Percentiles rank a stretch among this genome's conserved stretches.
Evolutionary conservation across 1,140 invertebrate genomes (phyloP).

Genomic region (Scaptomyza montana): DNA sequence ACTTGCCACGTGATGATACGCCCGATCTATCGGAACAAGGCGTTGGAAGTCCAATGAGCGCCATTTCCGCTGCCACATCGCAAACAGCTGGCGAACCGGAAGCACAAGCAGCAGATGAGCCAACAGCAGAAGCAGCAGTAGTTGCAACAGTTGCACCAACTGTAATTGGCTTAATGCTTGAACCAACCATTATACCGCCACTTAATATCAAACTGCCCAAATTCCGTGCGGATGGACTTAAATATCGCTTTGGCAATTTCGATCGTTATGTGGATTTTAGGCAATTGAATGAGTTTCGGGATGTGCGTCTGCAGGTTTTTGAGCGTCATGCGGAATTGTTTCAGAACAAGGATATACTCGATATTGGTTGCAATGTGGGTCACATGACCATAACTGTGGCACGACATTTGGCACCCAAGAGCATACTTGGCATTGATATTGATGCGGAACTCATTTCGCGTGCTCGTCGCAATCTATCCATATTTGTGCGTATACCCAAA

Average conservation of each 20-base stretch:
- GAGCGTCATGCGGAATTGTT: slow-evolving; percentile 92
- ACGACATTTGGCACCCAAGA: slow-evolving; percentile 91
- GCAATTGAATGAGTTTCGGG: slow-evolving; percentile 91
- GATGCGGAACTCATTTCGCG: slow-evolving; percentile 92
- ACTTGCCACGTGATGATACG: slow-evolving; percentile 73
- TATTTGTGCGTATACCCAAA: slow-evolving; percentile 77
- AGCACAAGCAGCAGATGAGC: slow-evolving; percentile 39
- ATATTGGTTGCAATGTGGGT: slow-evolving; percentile 99
- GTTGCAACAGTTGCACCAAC: not conserved
- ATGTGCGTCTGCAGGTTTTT: slow-evolving; percentile 92
- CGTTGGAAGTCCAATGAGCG: slow-evolving; percentile 71
- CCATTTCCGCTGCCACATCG: slow-evolving; percentile 72
- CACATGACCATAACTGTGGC: slow-evolving; percentile 95
- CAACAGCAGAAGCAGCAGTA: not conserved
- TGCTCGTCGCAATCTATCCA: slow-evolving; percentile 72
- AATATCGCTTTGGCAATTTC: slow-evolving; percentile 98
- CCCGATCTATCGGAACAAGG: slow-evolving; percentile 69
- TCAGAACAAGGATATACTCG: slow-evolving; percentile 94
- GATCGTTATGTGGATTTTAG: slow-evolving; percentile 98
- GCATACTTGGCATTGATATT: slow-evolving; percentile 97
- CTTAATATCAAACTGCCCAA: slow-evolving; percentile 85
- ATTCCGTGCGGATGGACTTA: slow-evolving; percentile 89
- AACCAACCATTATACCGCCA: slow-evolving; percentile 56
- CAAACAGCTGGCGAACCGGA: slow-evolving; percentile 71
- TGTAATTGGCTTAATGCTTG: slow-evolving; percentile 46